phyloP scores from a whole-genome alignment of 2,797 vertebrate species.

The Oreortyx pictus region DNA sequence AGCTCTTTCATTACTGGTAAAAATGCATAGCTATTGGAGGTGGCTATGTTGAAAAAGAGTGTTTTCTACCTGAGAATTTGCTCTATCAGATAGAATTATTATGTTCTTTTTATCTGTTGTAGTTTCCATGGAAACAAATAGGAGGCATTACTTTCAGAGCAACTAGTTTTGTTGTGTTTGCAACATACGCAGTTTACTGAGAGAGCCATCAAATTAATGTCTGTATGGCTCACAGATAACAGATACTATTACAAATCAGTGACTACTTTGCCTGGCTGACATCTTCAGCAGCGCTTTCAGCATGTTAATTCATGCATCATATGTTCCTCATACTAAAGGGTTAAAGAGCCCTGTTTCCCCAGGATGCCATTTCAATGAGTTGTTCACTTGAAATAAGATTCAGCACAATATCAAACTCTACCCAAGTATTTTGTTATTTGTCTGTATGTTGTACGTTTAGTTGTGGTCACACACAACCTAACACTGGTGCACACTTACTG shows the following conservation, averaged over 20 bases:
- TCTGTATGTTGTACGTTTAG: background rate
- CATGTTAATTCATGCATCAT: background rate
- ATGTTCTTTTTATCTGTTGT: too few species aligned
- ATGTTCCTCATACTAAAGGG: background rate
- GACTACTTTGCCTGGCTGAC: background rate
- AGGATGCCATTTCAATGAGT: background rate
- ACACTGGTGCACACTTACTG: background rate
- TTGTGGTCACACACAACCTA: background rate
- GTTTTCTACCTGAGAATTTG: background rate
- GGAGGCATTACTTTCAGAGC: too few species aligned
- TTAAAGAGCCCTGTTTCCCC: background rate
- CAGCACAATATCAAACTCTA: background rate
- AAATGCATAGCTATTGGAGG: background rate
- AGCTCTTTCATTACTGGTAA: background rate
- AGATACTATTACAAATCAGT: background rate
- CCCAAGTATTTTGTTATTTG: background rate
- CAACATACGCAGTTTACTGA: background rate
- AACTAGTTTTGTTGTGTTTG: background rate
- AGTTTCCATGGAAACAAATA: too few species aligned
- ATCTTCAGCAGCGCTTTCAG: slow-evolving; percentile 14
- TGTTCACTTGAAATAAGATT: background rate
- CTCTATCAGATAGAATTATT: background rate
- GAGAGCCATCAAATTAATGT: background rate
- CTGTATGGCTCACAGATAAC: background rate
- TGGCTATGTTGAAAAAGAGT: background rate